Base-by-base conservation (phyloP, 1,140 invertebrate genomes). In the Ceratina australensis region DNA sequence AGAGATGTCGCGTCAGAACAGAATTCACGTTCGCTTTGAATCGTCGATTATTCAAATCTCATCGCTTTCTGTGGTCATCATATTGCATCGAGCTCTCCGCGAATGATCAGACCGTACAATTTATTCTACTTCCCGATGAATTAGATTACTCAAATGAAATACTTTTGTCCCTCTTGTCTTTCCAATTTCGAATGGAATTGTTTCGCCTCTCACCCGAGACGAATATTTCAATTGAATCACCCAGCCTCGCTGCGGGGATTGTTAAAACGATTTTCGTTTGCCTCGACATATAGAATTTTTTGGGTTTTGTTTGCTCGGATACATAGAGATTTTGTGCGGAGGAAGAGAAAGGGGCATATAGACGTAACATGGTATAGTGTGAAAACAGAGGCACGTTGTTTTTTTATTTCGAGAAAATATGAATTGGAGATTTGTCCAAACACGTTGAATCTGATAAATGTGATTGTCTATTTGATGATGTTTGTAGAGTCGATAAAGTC, bases 21-120 rank as follows among this genome's bases (percentile, higher is more conserved):
- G 4, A 75, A 82, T 83, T 84, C 77, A 79, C 73, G 67, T 80
- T 78, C 33, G 66, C 15, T 71, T 59, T 26, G 83, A 81, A 81
- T 78, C 71, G 73, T 26, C 79, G 79, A 86, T 85, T 85, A 86
- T 86, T 85, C 77, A 78, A 83, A 85, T 86, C 75, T 74, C 42
- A 71, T 76, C 50, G 60, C 28, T 24, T 8, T 15, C 50, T 18
- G 3, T n/a, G n/a, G n/a, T 15, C 18, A 13, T 2, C 16, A 54
- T 3, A 54, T 54, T n/a, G 52, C 15, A 7, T 18, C 52, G n/a
- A n/a, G 13, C 3, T 54, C 7, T n/a, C 52, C 52, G 16, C 16
- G 33, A 42, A 42, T 42, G 22, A 3, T 49, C n/a, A 4, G 1
- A 4, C 22, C 8, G 10, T 47, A 24, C 24, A 1, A 20, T 33